Evolutionary conservation across 1,140 invertebrate species (phyloP), one percentile per base, ranked within the genome.

Genomic region (Zaprionus vittiger): DNA sequence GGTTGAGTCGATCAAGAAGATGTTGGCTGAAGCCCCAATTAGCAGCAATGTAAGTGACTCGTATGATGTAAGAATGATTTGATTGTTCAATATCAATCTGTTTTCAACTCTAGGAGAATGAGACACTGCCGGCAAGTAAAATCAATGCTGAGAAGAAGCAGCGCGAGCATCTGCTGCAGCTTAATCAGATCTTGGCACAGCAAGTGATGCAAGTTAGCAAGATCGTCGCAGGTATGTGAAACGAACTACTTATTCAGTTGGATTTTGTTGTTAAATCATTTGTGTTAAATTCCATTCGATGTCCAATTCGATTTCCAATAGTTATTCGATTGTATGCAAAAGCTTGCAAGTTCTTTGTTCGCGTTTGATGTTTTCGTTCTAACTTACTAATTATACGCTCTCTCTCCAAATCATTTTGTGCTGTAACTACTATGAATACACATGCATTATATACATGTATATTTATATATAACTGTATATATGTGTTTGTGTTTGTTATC

Each of bases 161-260:
- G 85, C 94, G 97, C 37, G 97, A 98, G 85, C 97, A 98, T 92
- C 94, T 98, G 80, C 94, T 98, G 49, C 96, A 97, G 84, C 94
- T 98, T 66, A 98, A 97, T 94, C 97, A 98, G 93, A 97, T 98
- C 80, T 93, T 98, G 74, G 97, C 97, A n/a, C 96, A 97, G 91
- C 97, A 98, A 94, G 97, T 98, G 66, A 98, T 97, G 94, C 96
- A 97, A 93, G 97, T 97, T 94, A 98, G 97, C 93, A 97, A 98
- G 94, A 97, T 97, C 92, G 97, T 98, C 79, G 97, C 97, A 93
- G 97, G 97, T 98, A 95, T 93, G 94, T 93, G 61, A 37, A 24
- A 4, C 11, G 4, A 11, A 87, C 15, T 9, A 5, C 20, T 14
- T 34, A 28, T 34, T 22, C 28, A 5, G 55, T 6, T 15, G 14